Evolutionary conservation across 1,140 invertebrate species (phyloP).

Genomic region (Trissolcus basalis): DNA sequence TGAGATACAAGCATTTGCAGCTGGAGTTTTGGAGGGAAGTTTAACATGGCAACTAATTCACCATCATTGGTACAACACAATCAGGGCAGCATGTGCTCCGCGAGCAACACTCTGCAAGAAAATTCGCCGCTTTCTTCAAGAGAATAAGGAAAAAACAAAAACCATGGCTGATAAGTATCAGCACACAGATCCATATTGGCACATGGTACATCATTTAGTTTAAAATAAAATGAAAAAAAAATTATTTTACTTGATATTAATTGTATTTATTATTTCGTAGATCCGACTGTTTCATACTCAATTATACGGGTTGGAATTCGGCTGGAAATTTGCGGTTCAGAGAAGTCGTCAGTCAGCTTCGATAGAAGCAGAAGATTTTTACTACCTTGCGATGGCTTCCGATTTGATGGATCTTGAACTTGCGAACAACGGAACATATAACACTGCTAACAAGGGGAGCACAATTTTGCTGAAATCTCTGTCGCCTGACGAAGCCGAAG

Average conservation of each 20-base stretch:
- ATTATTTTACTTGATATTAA: no score
- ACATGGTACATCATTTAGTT: constrained; percentile 78
- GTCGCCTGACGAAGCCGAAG: constrained; percentile 47
- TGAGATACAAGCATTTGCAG: constrained; percentile 88
- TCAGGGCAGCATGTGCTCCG: constrained; percentile 82
- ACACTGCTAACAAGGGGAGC: constrained; percentile 54
- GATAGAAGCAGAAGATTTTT: constrained; percentile 80
- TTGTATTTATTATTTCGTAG: constrained; percentile 69
- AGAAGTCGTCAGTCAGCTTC: constrained; percentile 79
- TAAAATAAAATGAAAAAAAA: no score
- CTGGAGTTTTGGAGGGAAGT: constrained; percentile 91
- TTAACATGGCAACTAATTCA: constrained; percentile 88
- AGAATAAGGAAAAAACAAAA: constrained; percentile 79
- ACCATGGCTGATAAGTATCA: constrained; percentile 75
- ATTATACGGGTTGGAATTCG: constrained; percentile 81
- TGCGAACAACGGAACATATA: constrained; percentile 63
- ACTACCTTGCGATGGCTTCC: constrained; percentile 85
- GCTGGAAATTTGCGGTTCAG: constrained; percentile 81
- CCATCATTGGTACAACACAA: constrained; percentile 87
- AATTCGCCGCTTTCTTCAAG: constrained; percentile 81
- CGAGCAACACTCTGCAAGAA: constrained; percentile 82
- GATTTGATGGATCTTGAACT: constrained; percentile 86
- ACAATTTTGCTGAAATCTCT: constrained; percentile 68
- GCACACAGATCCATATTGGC: constrained; percentile 84
- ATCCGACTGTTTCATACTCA: constrained; percentile 83